A percentile compares a stretch with the other conserved stretches of the same genome.
Evolutionary conservation across 2,888 invertebrate species (phyloP).

Genomic region (Drosophila prostipennis): DNA sequence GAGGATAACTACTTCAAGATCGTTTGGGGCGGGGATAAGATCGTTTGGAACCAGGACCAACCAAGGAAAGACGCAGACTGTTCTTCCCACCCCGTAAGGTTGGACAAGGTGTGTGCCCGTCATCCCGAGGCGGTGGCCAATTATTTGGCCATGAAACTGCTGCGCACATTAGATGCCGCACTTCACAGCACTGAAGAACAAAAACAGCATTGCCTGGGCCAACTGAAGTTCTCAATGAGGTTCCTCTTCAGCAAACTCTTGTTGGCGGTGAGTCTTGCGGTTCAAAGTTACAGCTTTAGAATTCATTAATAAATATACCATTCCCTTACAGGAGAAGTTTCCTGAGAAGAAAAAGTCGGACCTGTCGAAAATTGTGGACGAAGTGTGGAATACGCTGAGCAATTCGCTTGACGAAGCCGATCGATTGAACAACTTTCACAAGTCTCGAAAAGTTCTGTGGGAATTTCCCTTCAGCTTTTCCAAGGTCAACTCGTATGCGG

Average conservation of each 20-base stretch:
- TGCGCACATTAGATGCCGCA: too few relatives aligned
- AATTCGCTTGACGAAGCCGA: too few relatives aligned
- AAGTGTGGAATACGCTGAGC: conserved; percentile 71
- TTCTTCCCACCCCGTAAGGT: conserved; percentile 52
- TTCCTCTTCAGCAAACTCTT: too few relatives aligned
- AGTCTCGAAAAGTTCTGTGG: conserved; percentile 5
- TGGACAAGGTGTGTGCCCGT: conserved; percentile 67
- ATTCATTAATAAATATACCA: too few relatives aligned
- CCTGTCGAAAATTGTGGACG: conserved; percentile 62
- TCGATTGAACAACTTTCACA: conserved; percentile 29
- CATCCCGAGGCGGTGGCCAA: conserved; percentile 77
- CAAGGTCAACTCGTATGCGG: background rate
- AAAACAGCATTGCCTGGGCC: too few relatives aligned
- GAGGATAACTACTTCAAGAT: conserved; percentile 67
- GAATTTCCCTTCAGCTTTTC: too few relatives aligned
- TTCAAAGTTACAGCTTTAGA: too few relatives aligned
- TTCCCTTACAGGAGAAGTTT: conserved; percentile 63
- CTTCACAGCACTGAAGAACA: too few relatives aligned
- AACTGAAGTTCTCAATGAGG: too few relatives aligned
- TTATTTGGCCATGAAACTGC: conserved; percentile 79
- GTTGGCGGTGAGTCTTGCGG: too few relatives aligned
- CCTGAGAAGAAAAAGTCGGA: conserved; percentile 62
- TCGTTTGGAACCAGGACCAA: too few relatives aligned
- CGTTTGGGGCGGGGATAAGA: conserved; percentile 64
- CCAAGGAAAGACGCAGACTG: too few relatives aligned